Conservation (phyloP, 2,113 vertebrate genomes). For the Narcine bancroftii region DNA sequence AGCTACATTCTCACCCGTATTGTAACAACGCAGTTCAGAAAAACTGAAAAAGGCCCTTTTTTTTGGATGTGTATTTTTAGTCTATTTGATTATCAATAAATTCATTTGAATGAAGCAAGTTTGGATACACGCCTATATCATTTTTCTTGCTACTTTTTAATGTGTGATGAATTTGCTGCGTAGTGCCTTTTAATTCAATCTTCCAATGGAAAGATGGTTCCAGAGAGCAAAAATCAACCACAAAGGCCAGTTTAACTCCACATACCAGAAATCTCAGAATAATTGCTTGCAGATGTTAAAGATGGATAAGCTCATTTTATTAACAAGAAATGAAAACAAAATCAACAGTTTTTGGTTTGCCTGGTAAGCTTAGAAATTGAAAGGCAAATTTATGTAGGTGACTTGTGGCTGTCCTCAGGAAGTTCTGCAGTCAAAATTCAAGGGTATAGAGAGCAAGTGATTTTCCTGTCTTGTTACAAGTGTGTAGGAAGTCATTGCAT, state of each 20-base stretch:
- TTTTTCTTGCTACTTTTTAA: neutral
- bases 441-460: conserved; percentile 16
- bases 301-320: neutral
- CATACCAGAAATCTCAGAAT: neutral
- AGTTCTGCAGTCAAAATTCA: neutral
- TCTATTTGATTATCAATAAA: neutral
- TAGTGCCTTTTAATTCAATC: neutral
- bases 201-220: neutral
- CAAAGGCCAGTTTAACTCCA: neutral
- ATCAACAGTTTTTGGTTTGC: neutral
- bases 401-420: neutral
- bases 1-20: neutral
- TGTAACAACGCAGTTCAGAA: neutral
- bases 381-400: conserved; percentile 10
- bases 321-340: conserved; percentile 7
- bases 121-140: neutral
- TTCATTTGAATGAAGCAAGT: neutral
- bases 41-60: neutral
- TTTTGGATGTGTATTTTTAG: neutral
- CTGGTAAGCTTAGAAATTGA: neutral
- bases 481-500: conserved; percentile 47
- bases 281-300: conserved; percentile 19
- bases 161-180: neutral
- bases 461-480: conserved; percentile 37
- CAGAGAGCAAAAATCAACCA: neutral